Evolutionary conservation across 2,113 vertebrate species (phyloP).

Genomic region (Pseudolaguvia tuberculata): DNA sequence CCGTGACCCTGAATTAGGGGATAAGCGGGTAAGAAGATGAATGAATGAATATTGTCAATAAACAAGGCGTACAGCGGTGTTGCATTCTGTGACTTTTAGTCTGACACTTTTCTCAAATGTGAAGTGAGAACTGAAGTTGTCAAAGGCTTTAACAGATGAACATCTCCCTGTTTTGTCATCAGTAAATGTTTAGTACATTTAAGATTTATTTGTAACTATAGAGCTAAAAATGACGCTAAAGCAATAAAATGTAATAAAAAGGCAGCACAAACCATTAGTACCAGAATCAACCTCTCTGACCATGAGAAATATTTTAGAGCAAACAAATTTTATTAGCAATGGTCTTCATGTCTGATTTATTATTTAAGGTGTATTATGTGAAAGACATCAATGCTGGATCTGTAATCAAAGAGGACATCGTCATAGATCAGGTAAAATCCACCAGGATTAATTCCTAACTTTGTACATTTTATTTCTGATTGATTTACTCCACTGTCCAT

Average conservation of each 20-base stretch:
- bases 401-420: slow-evolving; percentile 59
- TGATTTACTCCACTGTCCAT: too few species aligned
- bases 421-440: slow-evolving; percentile 64
- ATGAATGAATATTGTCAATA: too few species aligned
- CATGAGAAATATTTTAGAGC: background rate
- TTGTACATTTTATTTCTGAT: too few species aligned
- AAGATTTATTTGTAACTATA: background rate
- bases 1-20: too few species aligned
- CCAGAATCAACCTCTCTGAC: background rate
- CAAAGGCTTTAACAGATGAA: too few species aligned
- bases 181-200: background rate
- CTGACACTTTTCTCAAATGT: too few species aligned
- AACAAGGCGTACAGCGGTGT: too few species aligned
- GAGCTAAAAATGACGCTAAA: background rate
- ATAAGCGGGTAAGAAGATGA: too few species aligned
- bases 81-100: too few species aligned
- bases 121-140: background rate
- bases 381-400: slow-evolving; percentile 83
- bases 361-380: slow-evolving; percentile 80
- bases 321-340: background rate
- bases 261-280: background rate
- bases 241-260: background rate
- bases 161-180: background rate
- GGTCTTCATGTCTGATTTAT: background rate
- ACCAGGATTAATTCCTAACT: too few species aligned